Evolutionary conservation across 2,797 vertebrate genomes (phyloP).

Genomic region (Coregonus ussuriensis): DNA sequence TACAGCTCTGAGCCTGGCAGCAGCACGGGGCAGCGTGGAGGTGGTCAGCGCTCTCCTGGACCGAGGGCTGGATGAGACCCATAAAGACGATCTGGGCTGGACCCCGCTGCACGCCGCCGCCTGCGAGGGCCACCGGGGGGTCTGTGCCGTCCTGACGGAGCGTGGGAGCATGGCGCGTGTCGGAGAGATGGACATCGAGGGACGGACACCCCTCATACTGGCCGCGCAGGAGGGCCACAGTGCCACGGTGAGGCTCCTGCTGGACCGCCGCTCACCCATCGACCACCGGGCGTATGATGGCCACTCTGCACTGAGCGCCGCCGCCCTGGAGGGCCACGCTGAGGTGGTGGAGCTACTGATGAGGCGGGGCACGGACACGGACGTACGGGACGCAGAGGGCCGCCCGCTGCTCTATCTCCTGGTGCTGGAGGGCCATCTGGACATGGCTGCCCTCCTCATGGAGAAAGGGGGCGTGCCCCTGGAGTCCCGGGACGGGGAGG

Average conservation of each 20-base stretch:
- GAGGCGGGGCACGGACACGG: slow-evolving; percentile 76
- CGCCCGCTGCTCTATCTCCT: slow-evolving; percentile 81
- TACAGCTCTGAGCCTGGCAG: slow-evolving; percentile 78
- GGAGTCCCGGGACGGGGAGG: slow-evolving; percentile 78
- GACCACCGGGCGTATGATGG: slow-evolving; percentile 79
- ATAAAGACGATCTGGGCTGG: slow-evolving; percentile 84
- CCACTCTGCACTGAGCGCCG: slow-evolving; percentile 73
- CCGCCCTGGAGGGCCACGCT: slow-evolving; percentile 71
- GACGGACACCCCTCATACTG: slow-evolving; percentile 77
- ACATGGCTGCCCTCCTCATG: slow-evolving; percentile 74
- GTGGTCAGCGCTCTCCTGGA: slow-evolving; percentile 78
- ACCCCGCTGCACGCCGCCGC: slow-evolving; percentile 82
- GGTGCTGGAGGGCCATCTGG: slow-evolving; percentile 70
- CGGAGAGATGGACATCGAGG: slow-evolving; percentile 78
- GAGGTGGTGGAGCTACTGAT: slow-evolving; percentile 77
- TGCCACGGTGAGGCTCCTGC: slow-evolving; percentile 71
- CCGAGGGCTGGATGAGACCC: slow-evolving; percentile 83
- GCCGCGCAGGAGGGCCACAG: slow-evolving; percentile 82
- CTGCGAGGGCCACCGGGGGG: slow-evolving; percentile 76
- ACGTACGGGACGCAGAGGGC: slow-evolving; percentile 78
- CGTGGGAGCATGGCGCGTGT: slow-evolving; percentile 78
- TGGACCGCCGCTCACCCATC: slow-evolving; percentile 76
- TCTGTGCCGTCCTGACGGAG: slow-evolving; percentile 76
- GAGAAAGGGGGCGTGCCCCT: slow-evolving; percentile 76
- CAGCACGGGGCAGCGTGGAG: slow-evolving; percentile 74